phyloP scores from a whole-genome alignment of 2,888 invertebrate species.

The Phaedon cochleariae region DNA sequence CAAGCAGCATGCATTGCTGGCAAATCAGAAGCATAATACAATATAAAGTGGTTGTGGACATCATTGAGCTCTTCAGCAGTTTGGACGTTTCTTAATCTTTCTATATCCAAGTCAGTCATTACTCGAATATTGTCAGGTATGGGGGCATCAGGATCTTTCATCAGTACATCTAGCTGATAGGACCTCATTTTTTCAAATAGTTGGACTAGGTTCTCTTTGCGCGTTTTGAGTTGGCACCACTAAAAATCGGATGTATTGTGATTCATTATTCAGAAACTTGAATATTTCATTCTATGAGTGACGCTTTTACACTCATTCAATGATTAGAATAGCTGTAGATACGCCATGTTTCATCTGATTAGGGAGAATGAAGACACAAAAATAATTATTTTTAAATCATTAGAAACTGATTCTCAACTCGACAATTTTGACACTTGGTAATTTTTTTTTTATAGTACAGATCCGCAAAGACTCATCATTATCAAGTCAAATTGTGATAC shows the following conservation, averaged over 20 bases:
- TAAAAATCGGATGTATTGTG: conserved; percentile 28
- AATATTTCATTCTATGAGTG: too few species aligned
- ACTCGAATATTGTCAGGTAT: conserved; percentile 84
- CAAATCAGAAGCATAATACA: conserved; percentile 89
- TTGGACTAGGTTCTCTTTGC: conserved; percentile 83
- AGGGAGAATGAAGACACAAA: too few species aligned
- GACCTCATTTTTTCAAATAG: conserved; percentile 92
- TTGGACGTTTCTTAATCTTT: conserved; percentile 78
- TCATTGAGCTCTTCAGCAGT: conserved; percentile 93
- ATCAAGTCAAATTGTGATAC: too few species aligned
- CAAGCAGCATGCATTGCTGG: conserved; percentile 83
- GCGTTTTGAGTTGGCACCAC: conserved; percentile 88
- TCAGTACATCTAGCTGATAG: conserved; percentile 85
- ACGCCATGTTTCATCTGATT: too few species aligned
- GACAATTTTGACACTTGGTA: too few species aligned
- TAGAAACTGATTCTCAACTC: too few species aligned
- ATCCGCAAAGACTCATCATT: too few species aligned
- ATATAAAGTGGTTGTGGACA: conserved; percentile 89
- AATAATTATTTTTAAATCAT: too few species aligned
- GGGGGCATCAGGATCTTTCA: conserved; percentile 83
- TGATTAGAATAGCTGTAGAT: too few species aligned
- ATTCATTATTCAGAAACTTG: too few species aligned
- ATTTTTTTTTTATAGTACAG: too few species aligned
- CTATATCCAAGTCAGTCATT: conserved; percentile 86
- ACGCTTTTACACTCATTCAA: too few species aligned